Evolutionary conservation across 2,113 vertebrate species (phyloP).

Genomic region (Acanthochromis polyacanthus): DNA sequence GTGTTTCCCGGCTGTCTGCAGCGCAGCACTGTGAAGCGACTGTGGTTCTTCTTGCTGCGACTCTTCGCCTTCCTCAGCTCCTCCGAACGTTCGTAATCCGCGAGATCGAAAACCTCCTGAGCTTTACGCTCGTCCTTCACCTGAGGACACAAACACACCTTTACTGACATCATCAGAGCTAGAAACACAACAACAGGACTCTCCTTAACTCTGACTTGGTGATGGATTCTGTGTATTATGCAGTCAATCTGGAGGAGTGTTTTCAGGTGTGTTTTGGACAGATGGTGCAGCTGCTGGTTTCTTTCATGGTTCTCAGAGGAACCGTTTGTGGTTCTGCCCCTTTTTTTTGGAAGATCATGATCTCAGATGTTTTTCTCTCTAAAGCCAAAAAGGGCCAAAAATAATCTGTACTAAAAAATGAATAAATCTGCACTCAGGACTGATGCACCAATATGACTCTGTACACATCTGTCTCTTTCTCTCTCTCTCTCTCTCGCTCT

Average conservation of each 20-base stretch:
- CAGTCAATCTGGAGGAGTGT: no score
- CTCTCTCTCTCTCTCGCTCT: no score
- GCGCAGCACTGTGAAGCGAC: constrained; percentile 91
- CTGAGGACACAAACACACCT: constrained; percentile 73
- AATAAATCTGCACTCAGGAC: background rate
- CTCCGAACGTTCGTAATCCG: constrained; percentile 94
- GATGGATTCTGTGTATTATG: no score
- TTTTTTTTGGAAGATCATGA: no score
- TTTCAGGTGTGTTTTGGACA: no score
- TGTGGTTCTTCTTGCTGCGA: constrained; percentile 96
- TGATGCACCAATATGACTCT: background rate
- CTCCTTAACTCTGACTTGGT: no score
- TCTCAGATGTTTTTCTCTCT: no score
- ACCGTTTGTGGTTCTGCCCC: no score
- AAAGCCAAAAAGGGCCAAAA: no score
- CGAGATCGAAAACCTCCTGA: constrained; percentile 92
- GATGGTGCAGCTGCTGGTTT: no score
- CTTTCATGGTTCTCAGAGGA: no score
- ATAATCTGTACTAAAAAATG: background rate
- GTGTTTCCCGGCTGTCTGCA: constrained; percentile 87
- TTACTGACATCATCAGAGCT: background rate
- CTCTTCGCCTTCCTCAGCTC: constrained; percentile 95
- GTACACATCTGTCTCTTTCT: constrained; percentile 1
- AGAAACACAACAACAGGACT: background rate
- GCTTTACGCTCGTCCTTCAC: constrained; percentile 92